Evolutionary conservation across 2,888 invertebrate species (phyloP), one percentile per base, ranked within the genome.

Genomic region (Drosophila heteroneura): DNA sequence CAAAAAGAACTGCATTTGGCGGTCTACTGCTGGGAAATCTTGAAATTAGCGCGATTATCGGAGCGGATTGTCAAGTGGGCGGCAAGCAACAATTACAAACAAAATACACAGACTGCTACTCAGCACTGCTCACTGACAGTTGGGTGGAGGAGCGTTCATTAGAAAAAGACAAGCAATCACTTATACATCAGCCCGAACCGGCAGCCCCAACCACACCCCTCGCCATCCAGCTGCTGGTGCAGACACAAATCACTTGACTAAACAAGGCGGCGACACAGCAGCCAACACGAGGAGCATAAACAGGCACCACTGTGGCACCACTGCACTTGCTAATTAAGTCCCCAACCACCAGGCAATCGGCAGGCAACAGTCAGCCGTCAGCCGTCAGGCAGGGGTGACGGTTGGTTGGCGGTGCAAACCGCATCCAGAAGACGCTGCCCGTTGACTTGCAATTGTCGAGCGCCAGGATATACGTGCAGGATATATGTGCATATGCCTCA

Each of bases 31-130:
- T 91, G 92, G 92, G 92, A 92, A 92, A 93, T 93, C 92, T 93
- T 92, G 91, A 91, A 93, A 92, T 92, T 92, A 92, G 92, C 93
- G 92, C 92, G 92, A 93, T 92, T 92, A 92, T 91, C 90, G 89
- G 85, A 87, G 87, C 87, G 91, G 57, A 57, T 87, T 87, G 90
- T 82, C 71, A 81, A 88, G 85, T 74, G 89, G 81, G 77, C 77
- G 79, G 66, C 64, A 73, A 73, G 70, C 74, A 76, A 74, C 85
- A 89, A 89, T 83, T 84, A 78, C 72, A 72, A 61, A 71, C 83
- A 86, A 89, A 26, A 5, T 16, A 47, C 54, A 52, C 51, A 67
- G 64, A 51, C 58, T 39, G 47, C 47, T 47, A 47, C 47, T 47
- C 47, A 47, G 47, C 16, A 47, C 47, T 47, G 47, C 47, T 47